Evolutionary conservation across 2,888 invertebrate species (phyloP).

Genomic region (Clitarchus hookeri): DNA sequence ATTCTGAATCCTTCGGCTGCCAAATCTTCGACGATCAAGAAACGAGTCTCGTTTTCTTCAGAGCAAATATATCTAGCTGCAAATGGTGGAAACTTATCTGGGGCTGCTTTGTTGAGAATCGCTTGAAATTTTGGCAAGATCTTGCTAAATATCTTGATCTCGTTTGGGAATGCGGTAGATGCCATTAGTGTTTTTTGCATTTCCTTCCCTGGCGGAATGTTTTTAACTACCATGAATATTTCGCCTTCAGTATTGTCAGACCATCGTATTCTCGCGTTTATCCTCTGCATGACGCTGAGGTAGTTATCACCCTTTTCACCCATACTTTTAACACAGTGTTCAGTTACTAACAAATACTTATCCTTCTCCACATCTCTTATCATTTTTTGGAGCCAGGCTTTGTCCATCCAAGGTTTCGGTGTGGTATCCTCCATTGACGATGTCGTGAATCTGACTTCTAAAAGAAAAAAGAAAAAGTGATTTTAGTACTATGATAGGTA

Average conservation of each 20-base stretch:
- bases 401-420: background rate
- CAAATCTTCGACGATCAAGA: conserved; percentile 37
- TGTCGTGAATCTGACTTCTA: background rate
- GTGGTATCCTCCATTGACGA: background rate
- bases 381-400: background rate
- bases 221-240: conserved; percentile 33
- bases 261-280: background rate
- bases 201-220: conserved; percentile 30
- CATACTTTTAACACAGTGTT: background rate
- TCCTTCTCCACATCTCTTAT: background rate
- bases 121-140: conserved; percentile 28
- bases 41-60: background rate
- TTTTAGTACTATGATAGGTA: too few species aligned
- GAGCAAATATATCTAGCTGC: background rate
- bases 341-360: background rate
- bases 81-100: background rate
- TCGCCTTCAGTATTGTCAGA: too few species aligned
- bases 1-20: conserved; percentile 25
- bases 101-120: background rate
- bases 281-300: conserved; percentile 23
- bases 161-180: conserved; percentile 30
- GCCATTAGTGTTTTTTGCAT: conserved; percentile 28
- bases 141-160: conserved; percentile 28
- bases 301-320: conserved; percentile 29
- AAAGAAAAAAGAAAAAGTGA: too few species aligned